A percentile compares a stretch with the other conserved stretches of the same genome.
Evolutionary conservation across 2,888 invertebrate genomes (phyloP).

Genomic region (Napeogenes sylphis): DNA sequence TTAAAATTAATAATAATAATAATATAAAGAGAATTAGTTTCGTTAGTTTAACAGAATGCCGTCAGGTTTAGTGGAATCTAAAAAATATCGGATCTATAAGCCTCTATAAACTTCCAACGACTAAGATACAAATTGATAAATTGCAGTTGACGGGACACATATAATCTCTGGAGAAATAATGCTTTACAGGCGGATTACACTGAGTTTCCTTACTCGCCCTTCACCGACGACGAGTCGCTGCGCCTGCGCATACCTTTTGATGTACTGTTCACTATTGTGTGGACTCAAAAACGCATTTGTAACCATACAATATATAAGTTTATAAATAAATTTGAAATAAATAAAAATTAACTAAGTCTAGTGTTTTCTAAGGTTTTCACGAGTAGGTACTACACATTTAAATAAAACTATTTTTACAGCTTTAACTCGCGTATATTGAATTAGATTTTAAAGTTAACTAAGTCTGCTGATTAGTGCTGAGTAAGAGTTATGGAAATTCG

Average conservation of each 20-base stretch:
- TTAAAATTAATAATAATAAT: no score
- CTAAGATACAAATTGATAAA: conserved; percentile 61
- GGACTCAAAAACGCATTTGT: conserved; percentile 34
- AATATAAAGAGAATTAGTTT: no score
- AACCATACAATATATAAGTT: conserved; percentile 41
- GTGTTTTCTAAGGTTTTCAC: no score
- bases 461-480: conserved; percentile 42
- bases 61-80: conserved; percentile 6
- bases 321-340: conserved; percentile 59
- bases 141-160: conserved; percentile 52
- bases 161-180: conserved; percentile 61
- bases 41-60: not conserved
- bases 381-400: no score
- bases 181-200: conserved; percentile 60
- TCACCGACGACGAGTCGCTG: conserved; percentile 7
- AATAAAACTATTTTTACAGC: no score
- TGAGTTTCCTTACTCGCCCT: conserved; percentile 26
- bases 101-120: conserved; percentile 31
- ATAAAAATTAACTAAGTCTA: conserved; percentile 49
- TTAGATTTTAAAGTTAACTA: conserved; percentile 48
- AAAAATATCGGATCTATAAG: conserved; percentile 27
- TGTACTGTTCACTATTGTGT: conserved; percentile 27
- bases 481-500: conserved; percentile 38
- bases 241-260: conserved; percentile 20
- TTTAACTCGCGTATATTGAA: no score